Evolutionary conservation across 2,797 vertebrate genomes (phyloP), one percentile per base, ranked within the genome.

Genomic region (Knipowitschia caucasica): DNA sequence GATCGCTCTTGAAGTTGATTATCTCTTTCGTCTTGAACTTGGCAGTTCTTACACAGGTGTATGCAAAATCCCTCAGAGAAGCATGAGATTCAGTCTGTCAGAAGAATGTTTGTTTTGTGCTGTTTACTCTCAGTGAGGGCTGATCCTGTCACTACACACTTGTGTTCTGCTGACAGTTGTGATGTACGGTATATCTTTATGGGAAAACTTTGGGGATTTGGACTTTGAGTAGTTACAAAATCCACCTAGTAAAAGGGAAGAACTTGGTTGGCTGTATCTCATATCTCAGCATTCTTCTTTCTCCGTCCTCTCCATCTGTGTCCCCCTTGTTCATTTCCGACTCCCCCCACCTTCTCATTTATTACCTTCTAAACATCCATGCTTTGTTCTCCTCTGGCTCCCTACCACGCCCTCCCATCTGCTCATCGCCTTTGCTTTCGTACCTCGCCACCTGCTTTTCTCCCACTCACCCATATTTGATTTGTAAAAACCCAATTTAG

Each of bases 341-440:
- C 5, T 34, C 47, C 51, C 42, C 45, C 21, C 44, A 29, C 64
- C 57, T 15, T 14, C 39, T 50, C 17, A 14, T 58, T 61, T 14
- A 20, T 21, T 43, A 1, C 7, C 54, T 23, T 62, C 55, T 66
- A 39, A 9, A 56, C 30, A 34, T 69, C n/a, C 59, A 61, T 18
- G 30, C 64, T 75, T 45, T 59, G 69, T 68, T 55, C 50, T 69
- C 66, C 40, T 29, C 27, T 3, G 1, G 45, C 53, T 49, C 53
- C 30, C n/a, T 33, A 10, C 74, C 53, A 71, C 64, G 62, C 72
- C 74, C 63, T 49, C 43, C 69, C 71, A 67, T 75, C 69, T 75
- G 69, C 67, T 63, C 58, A 30, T 40, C 36, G 36, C 53, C 29
- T 21, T 53, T 52, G 39, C 51, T 30, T 51, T 40, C 49, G 50